Conservation (phyloP, 2,797 vertebrate genomes). For the Pristis pectinata region DNA sequence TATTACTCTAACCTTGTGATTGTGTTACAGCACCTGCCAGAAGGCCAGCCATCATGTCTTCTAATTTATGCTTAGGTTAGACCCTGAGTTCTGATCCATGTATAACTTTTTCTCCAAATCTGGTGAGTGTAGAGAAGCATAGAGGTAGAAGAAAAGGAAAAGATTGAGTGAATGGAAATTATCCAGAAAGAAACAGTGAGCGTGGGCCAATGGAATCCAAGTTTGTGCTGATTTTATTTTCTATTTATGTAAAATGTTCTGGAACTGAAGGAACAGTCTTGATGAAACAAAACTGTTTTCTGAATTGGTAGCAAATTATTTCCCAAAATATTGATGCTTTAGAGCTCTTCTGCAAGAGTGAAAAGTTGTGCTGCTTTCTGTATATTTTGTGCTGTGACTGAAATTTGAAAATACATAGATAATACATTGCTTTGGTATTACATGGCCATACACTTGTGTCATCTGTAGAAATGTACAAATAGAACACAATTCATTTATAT, state of each 20-base stretch:
- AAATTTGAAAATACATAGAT: background rate
- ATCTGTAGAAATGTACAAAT: background rate
- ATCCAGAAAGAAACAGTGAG: background rate
- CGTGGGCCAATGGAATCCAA: background rate
- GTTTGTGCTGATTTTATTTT: background rate
- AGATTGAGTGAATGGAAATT: background rate
- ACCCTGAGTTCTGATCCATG: background rate
- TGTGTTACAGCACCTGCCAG: background rate
- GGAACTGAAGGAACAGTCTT: background rate
- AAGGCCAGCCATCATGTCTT: background rate
- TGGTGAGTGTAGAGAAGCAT: too few relatives aligned
- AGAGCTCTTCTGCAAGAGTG: background rate
- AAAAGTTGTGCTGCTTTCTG: background rate
- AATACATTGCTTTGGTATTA: conserved; percentile 46
- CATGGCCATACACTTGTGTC: conserved; percentile 41
- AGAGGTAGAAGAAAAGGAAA: background rate
- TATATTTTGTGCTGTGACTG: background rate
- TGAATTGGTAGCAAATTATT: background rate
- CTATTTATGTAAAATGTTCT: background rate
- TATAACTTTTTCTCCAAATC: background rate
- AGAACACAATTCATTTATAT: background rate
- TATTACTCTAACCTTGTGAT: background rate
- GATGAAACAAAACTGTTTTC: background rate
- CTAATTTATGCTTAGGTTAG: background rate
- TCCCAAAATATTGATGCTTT: background rate